Evolutionary conservation across 2,888 invertebrate species (phyloP).

Genomic region (Stenodera caucasica): DNA sequence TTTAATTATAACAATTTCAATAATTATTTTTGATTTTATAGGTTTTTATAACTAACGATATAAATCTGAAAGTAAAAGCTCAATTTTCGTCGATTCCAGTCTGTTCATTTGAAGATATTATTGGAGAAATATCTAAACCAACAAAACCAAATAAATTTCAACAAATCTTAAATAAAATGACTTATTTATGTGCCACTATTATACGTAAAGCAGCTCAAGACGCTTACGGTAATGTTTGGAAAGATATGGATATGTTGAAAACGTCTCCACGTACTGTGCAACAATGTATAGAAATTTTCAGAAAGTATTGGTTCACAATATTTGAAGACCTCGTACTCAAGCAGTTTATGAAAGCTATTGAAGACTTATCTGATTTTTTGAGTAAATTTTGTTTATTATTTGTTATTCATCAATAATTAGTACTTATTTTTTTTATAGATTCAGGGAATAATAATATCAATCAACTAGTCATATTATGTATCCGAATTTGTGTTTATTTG

Average conservation of each 20-base stretch:
- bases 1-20: too few relatives aligned
- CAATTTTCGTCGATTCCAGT: constrained; percentile 56
- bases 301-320: constrained; percentile 64
- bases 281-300: constrained; percentile 60
- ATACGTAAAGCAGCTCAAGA: constrained; percentile 62
- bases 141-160: constrained; percentile 29
- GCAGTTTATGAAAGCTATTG: constrained; percentile 44
- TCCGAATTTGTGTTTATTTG: constrained; percentile 40
- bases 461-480: constrained; percentile 35
- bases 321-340: constrained; percentile 57
- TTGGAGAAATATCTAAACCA: constrained; percentile 33
- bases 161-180: constrained; percentile 40
- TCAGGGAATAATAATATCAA: constrained; percentile 35
- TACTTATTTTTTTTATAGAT: constrained; percentile 36
- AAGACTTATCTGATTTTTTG: constrained; percentile 39
- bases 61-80: constrained; percentile 63
- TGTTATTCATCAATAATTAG: constrained; percentile 10
- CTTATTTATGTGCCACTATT: constrained; percentile 42
- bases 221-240: constrained; percentile 61
- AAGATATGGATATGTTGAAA: constrained; percentile 58
- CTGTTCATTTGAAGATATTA: constrained; percentile 41
- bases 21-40: constrained; percentile 50
- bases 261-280: constrained; percentile 61
- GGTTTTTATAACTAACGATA: constrained; percentile 63
- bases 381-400: constrained; percentile 35